A percentile compares a stretch with the other conserved stretches of the same genome.
Evolutionary conservation across 1,140 invertebrate genomes (phyloP).

Genomic region (Forficula auricularia): DNA sequence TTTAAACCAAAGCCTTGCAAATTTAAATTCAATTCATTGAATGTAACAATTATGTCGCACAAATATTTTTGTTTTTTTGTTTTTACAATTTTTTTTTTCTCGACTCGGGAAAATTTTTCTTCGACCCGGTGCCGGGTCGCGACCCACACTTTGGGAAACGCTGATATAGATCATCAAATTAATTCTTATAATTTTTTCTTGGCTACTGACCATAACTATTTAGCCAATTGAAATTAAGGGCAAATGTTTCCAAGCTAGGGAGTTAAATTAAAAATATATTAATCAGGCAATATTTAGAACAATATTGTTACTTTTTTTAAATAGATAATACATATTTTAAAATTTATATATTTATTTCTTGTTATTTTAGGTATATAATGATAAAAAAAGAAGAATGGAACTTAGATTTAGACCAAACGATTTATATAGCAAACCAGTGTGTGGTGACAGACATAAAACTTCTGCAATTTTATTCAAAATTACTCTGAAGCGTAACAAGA

Average conservation of each 20-base stretch:
- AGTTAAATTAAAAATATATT: background rate
- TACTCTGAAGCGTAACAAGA: conserved; percentile 33
- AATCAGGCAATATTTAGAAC: background rate
- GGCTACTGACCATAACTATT: too few species aligned
- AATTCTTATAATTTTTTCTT: background rate
- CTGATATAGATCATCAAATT: too few species aligned
- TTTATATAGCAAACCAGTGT: conserved; percentile 61
- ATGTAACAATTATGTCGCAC: too few species aligned
- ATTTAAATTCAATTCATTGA: too few species aligned
- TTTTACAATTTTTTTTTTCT: too few species aligned
- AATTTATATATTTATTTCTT: conserved; percentile 8
- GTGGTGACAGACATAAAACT: conserved; percentile 44
- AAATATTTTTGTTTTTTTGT: too few species aligned
- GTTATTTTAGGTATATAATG: conserved; percentile 21
- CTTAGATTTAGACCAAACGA: conserved; percentile 68
- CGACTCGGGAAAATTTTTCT: too few species aligned
- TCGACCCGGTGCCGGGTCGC: too few species aligned
- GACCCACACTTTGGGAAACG: too few species aligned
- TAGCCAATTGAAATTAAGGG: background rate
- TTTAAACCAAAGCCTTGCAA: too few species aligned
- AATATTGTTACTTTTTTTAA: background rate
- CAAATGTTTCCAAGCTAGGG: conserved; percentile 7
- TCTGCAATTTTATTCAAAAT: conserved; percentile 58
- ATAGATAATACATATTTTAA: conserved; percentile 4
- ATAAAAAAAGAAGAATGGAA: conserved; percentile 47